Percentiles rank a stretch among this genome's conserved stretches.
Conservation (phyloP, 2,888 invertebrate species). For the Tricholauxania praeusta region DNA sequence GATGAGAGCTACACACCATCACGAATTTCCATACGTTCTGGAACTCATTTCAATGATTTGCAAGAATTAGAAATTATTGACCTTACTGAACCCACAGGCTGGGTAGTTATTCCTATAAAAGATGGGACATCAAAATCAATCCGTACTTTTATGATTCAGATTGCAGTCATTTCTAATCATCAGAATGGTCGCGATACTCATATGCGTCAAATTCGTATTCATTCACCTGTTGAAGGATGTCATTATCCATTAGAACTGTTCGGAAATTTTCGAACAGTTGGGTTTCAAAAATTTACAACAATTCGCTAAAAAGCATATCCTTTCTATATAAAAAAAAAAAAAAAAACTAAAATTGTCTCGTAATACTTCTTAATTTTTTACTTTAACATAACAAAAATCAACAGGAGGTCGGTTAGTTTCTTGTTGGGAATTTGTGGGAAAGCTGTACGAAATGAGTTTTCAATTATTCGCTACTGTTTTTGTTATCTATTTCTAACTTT, state of each 20-base stretch:
- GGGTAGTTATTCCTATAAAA: slow-evolving; percentile 94
- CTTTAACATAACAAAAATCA: too few relatives aligned
- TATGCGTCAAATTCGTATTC: slow-evolving; percentile 95
- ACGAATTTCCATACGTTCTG: slow-evolving; percentile 91
- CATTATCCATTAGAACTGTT: slow-evolving; percentile 75
- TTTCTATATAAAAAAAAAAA: too few relatives aligned
- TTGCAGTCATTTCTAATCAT: slow-evolving; percentile 97
- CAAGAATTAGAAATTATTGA: slow-evolving; percentile 96
- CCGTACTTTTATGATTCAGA: slow-evolving; percentile 95
- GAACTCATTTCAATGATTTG: slow-evolving; percentile 96
- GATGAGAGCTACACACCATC: slow-evolving; percentile 99
- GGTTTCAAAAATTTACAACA: slow-evolving; percentile 85
- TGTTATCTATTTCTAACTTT: too few relatives aligned
- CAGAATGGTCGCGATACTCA: slow-evolving; percentile 99
- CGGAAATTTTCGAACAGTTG: slow-evolving; percentile 84
- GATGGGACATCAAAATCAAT: slow-evolving; percentile 89
- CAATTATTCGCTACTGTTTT: too few relatives aligned
- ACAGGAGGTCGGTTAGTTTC: too few relatives aligned
- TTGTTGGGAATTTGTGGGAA: too few relatives aligned
- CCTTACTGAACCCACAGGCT: slow-evolving; percentile 92
- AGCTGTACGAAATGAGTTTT: too few relatives aligned
- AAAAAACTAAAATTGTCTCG: too few relatives aligned
- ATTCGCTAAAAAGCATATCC: slow-evolving; percentile 72
- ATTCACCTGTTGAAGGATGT: slow-evolving; percentile 80
- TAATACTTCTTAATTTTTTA: too few relatives aligned